A percentile compares a stretch with the other conserved stretches of the same genome.
These are phyloP conservation scores for Venustoraphidia nigricollis DNA, from an alignment of 2,888 invertebrate species.

Conservation along the genomic window DNA sequence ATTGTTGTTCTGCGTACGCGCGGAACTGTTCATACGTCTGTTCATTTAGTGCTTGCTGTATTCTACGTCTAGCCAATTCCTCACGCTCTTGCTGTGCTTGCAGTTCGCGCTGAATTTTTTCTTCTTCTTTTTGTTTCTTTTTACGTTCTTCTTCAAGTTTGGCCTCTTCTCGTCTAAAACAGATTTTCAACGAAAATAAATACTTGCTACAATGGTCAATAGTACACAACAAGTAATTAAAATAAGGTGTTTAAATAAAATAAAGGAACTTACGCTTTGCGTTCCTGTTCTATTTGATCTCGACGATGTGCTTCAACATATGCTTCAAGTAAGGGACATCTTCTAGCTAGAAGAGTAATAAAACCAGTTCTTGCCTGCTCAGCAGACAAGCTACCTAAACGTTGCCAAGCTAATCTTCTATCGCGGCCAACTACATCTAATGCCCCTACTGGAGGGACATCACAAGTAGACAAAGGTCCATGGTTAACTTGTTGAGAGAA, in stretches of 20 bases:
- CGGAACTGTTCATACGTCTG: conserved; percentile 84
- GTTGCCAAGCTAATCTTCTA: conserved; percentile 85
- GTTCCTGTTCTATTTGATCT: conserved; percentile 67
- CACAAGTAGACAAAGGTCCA: conserved; percentile 59
- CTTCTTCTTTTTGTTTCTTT: conserved; percentile 35
- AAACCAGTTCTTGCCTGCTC: conserved; percentile 88
- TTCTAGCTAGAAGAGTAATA: conserved; percentile 67
- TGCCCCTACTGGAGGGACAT: conserved; percentile 68
- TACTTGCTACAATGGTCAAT: background rate
- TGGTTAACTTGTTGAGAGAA: conserved; percentile 82
- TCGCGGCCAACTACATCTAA: conserved; percentile 92
- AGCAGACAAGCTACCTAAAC: conserved; percentile 68
- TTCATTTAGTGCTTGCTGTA: conserved; percentile 92
- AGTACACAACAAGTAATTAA: background rate
- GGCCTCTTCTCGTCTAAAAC: conserved; percentile 13
- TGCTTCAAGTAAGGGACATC: conserved; percentile 82
- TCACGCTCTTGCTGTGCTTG: conserved; percentile 44
- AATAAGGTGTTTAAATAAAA: background rate
- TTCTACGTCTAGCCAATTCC: conserved; percentile 55
- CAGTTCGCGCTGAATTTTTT: conserved; percentile 40
- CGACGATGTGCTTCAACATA: conserved; percentile 83
- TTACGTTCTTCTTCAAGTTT: conserved; percentile 41
- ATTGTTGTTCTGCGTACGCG: conserved; percentile 86
- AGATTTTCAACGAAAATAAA: background rate
- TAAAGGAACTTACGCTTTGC: conserved; percentile 32